Conservation (phyloP, 2,113 vertebrate genomes). For the Marcusenius ussheri region DNA sequence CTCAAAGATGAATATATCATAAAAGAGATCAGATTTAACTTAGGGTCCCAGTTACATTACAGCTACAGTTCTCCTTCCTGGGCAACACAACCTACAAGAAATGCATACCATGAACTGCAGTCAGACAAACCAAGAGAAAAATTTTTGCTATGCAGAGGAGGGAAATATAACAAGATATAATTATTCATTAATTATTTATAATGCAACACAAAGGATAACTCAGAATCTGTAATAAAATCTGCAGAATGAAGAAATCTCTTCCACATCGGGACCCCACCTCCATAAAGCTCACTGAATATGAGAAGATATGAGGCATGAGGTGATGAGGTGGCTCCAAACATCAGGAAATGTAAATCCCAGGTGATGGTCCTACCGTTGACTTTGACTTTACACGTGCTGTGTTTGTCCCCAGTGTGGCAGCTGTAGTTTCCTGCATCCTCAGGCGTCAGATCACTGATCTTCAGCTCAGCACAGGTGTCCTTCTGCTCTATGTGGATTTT, state of each 20-base stretch:
- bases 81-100: neutral
- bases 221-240: neutral
- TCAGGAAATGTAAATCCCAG: neutral
- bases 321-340: neutral
- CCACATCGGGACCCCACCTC: neutral
- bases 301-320: neutral
- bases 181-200: neutral
- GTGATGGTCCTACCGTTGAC: conserved; percentile 39
- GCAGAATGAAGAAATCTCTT: neutral
- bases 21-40: neutral
- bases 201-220: neutral
- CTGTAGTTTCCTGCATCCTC: conserved; percentile 68
- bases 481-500: conserved; percentile 51
- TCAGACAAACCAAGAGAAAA: neutral
- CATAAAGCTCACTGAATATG: neutral
- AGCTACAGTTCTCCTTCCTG: neutral
- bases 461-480: conserved; percentile 42
- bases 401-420: conserved; percentile 60
- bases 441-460: conserved; percentile 49
- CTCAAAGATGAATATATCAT: neutral
- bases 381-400: conserved; percentile 55
- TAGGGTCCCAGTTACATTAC: neutral
- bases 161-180: neutral
- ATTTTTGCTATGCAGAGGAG: neutral
- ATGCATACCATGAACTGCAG: neutral